Evolutionary conservation across 2,888 invertebrate genomes (phyloP), one percentile per base, ranked within the genome.

Genomic region (Subacronicta megacephala): DNA sequence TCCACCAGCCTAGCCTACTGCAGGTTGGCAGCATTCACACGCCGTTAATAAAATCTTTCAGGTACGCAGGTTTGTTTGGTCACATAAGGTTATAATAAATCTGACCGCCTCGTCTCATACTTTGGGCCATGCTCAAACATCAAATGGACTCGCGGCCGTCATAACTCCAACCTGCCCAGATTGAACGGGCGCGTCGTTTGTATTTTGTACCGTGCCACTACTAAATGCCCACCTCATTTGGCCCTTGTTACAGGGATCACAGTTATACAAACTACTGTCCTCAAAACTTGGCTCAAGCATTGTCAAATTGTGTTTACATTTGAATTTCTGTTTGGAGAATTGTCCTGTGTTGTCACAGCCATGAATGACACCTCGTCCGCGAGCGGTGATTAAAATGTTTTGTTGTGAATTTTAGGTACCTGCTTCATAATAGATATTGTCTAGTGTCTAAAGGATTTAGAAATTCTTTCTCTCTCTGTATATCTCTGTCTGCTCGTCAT

Each of bases 131-230:
- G 41, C 43, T 42, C 51, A 43, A 62, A 79, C 75, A 75, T 79
- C 81, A 80, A 73, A 75, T 73, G 81, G 80, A 87, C 86, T 84
- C 82, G 80, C 82, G 71, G 82, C 81, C 83, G 82, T 89, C 86
- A 89, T 87, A 90, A 85, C 80, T 86, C 78, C 74, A 77, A 84
- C 84, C 85, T 85, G 85, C 83, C 79, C 77, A 82, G 83, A 88
- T 88, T 84, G 86, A 80, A 80, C 78, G 75, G 82, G 82, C 86
- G 82, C 81, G 81, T 78, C 83, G 68, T 77, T 78, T 83, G 72
- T 85, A 81, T 83, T 85, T 79, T 61, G 74, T 71, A 59, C 75
- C 77, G 68, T 64, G 72, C 62, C 62, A 59, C 67, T 69, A 66
- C 65, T 79, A 75, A 75, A 77, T 78, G 70, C 73, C 75, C 61